phyloP scores from a whole-genome alignment of 1,140 invertebrate species.

The Drosophila ananassae region DNA sequence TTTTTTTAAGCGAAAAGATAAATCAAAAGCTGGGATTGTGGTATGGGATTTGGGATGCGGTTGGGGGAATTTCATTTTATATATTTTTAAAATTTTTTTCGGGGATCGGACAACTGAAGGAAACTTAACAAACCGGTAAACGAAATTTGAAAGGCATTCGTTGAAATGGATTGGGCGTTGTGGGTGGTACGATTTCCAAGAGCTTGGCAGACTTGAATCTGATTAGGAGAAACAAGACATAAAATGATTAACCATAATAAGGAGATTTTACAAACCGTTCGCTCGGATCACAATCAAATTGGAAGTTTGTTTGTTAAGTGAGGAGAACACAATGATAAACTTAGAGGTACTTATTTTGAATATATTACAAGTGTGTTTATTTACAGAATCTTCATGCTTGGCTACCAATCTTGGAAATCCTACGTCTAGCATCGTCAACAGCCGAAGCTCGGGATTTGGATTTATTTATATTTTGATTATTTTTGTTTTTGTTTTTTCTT shows the following conservation, averaged over 20 bases:
- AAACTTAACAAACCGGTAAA: conserved; percentile 58
- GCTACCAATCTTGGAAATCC: conserved; percentile 62
- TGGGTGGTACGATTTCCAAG: conserved; percentile 60
- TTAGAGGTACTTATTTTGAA: conserved; percentile 24
- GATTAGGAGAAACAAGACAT: conserved; percentile 40
- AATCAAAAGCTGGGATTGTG: conserved; percentile 41
- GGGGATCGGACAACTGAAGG: conserved; percentile 62
- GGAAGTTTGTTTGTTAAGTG: conserved; percentile 14
- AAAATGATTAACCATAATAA: conserved; percentile 43
- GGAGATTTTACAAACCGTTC: conserved; percentile 55
- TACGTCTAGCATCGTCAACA: conserved; percentile 51
- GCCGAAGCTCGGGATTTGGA: conserved; percentile 41
- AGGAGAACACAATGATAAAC: conserved; percentile 33
- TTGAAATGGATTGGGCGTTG: conserved; percentile 58
- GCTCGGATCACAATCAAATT: conserved; percentile 54
- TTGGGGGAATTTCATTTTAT: conserved; percentile 14
- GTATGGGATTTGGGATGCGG: conserved; percentile 27
- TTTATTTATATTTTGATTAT: conserved; percentile 25
- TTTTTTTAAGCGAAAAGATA: conserved; percentile 56
- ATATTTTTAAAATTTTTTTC: background rate
- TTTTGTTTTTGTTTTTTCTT: conserved; percentile 33
- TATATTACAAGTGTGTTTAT: conserved; percentile 55
- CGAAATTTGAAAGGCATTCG: conserved; percentile 58
- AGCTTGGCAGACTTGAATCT: conserved; percentile 31
- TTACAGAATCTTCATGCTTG: conserved; percentile 50